phyloP scores from a whole-genome alignment of 2,888 invertebrate species.

The Hetaerina titia region DNA sequence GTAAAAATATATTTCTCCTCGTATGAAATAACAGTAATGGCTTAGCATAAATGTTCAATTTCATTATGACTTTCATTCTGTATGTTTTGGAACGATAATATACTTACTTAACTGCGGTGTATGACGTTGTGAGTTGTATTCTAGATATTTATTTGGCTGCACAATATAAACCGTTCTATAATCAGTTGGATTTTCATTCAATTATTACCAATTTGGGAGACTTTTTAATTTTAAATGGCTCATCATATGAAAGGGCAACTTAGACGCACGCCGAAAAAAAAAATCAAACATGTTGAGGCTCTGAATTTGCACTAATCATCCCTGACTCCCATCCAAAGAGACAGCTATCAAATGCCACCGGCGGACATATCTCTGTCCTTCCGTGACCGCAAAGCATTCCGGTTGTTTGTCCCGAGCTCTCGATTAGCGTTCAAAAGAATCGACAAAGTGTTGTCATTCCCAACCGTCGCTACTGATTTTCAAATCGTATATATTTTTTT shows the following conservation, averaged over 20 bases:
- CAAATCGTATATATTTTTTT: background rate
- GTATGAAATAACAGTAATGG: too few relatives aligned
- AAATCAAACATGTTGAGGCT: background rate
- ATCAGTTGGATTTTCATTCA: too few relatives aligned
- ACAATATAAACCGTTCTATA: too few relatives aligned
- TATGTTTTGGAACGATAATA: too few relatives aligned
- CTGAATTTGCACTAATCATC: background rate
- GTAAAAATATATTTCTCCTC: too few relatives aligned
- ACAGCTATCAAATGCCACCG: slow-evolving; percentile 19
- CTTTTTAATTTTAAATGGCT: background rate
- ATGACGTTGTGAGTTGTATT: too few relatives aligned
- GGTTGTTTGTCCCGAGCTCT: background rate
- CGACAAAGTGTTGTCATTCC: slow-evolving; percentile 9
- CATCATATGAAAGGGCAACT: background rate
- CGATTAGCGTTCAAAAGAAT: background rate
- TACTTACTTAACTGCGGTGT: too few relatives aligned
- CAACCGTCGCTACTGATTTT: background rate
- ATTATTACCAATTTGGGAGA: too few relatives aligned
- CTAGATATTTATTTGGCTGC: too few relatives aligned
- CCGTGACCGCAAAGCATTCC: slow-evolving; percentile 15
- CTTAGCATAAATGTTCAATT: too few relatives aligned
- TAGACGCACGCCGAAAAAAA: background rate
- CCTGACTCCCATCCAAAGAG: background rate
- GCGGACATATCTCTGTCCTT: background rate
- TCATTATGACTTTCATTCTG: too few relatives aligned